A percentile compares a stretch with the other conserved stretches of the same genome.
Conservation (phyloP, 1,140 invertebrate genomes). For the Pygmarrhopalites habei region DNA sequence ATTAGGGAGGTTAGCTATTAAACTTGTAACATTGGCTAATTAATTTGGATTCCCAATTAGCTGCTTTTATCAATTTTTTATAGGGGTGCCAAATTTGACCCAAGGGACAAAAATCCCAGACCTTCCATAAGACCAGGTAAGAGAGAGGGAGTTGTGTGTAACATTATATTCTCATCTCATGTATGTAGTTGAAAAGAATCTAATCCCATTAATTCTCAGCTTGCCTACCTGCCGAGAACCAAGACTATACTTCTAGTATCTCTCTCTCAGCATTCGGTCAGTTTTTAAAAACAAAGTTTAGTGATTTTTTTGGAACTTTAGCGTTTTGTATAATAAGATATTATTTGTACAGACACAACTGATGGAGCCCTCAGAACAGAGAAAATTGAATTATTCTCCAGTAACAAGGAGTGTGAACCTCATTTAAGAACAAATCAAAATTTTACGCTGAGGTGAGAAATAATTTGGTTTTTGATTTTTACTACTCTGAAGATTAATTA, state of each 20-base stretch:
- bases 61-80: too few relatives aligned
- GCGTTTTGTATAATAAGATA: background rate
- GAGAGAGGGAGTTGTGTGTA: too few relatives aligned
- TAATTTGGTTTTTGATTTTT: background rate
- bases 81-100: background rate
- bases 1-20: too few relatives aligned
- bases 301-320: background rate
- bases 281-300: background rate
- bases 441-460: background rate
- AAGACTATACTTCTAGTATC: background rate
- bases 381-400: background rate
- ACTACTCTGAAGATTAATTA: background rate
- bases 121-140: slow-evolving; percentile 2
- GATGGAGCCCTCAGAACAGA: background rate
- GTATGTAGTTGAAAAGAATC: too few relatives aligned
- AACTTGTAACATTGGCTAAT: too few relatives aligned
- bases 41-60: too few relatives aligned
- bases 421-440: background rate
- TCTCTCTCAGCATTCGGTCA: background rate
- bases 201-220: too few relatives aligned
- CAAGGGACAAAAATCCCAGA: slow-evolving; percentile 5
- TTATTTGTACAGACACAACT: background rate
- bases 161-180: too few relatives aligned
- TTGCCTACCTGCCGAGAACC: background rate
- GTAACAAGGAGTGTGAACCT: background rate